phyloP scores from a whole-genome alignment of 2,113 vertebrate genomes.

The Sylvia atricapilla region DNA sequence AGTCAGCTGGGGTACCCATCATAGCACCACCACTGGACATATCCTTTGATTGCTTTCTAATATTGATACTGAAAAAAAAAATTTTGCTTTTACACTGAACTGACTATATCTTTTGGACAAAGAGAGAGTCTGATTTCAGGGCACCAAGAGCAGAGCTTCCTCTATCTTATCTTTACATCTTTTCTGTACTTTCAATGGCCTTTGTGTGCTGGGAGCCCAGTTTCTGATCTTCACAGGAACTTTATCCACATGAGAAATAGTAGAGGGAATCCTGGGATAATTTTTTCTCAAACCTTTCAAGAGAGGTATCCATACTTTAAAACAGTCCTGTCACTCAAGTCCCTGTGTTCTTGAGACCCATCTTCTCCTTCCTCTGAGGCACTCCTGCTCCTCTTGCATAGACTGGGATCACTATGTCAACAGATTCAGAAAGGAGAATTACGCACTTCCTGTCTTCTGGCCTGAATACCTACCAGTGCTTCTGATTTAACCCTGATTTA shows the following conservation, averaged over 20 bases:
- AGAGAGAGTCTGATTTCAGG: background rate
- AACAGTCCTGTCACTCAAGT: background rate
- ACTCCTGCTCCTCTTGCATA: background rate
- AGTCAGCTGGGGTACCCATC: background rate
- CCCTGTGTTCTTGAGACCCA: background rate
- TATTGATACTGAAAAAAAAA: background rate
- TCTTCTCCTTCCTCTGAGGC: background rate
- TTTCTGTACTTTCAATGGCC: background rate
- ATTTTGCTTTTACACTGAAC: background rate
- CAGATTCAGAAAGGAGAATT: background rate
- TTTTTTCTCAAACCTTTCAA: background rate
- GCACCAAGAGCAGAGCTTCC: background rate
- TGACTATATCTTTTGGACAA: background rate
- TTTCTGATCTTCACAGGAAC: background rate
- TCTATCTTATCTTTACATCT: background rate
- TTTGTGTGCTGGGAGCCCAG: fast-evolving
- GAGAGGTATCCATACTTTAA: background rate
- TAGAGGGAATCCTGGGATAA: background rate
- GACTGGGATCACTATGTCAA: background rate
- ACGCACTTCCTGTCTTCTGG: background rate
- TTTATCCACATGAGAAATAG: background rate
- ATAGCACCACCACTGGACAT: background rate
- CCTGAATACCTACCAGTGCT: background rate
- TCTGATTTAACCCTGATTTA: background rate
- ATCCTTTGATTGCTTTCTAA: fast-evolving